Evolutionary conservation across 2,113 vertebrate genomes (phyloP).

Genomic region (Gopherus evgoodei): DNA sequence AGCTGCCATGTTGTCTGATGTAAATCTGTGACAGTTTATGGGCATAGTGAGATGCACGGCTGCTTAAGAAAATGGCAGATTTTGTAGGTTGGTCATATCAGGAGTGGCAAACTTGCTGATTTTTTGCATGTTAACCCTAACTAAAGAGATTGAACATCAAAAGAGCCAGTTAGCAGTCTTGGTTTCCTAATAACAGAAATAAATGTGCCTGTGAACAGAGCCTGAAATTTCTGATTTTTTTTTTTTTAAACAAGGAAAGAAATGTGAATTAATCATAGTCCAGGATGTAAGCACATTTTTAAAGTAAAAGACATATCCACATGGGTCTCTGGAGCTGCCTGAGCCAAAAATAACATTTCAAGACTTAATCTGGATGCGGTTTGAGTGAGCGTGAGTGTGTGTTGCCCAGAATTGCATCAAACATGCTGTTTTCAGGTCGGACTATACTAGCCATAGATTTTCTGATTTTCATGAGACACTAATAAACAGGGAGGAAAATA

Average conservation of each 20-base stretch:
- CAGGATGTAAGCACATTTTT: slow-evolving; percentile 53
- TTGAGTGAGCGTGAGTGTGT: neutral
- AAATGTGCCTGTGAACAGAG: neutral
- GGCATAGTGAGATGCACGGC: accelerated
- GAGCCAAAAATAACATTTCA: slow-evolving; percentile 57
- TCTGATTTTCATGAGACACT: neutral
- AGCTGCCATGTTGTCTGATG: neutral
- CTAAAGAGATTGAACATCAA: neutral
- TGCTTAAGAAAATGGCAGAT: neutral
- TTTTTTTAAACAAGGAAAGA: slow-evolving; percentile 57
- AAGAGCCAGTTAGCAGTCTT: neutral
- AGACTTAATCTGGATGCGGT: slow-evolving; percentile 10
- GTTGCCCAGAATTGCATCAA: neutral
- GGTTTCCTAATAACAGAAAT: slow-evolving; percentile 16
- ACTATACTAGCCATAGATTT: accelerated
- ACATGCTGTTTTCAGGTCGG: neutral
- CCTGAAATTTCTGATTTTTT: slow-evolving; percentile 31
- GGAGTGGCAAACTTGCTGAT: neutral
- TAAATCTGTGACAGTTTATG: accelerated
- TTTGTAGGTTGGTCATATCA: neutral
- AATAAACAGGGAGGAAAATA: neutral
- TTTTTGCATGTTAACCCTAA: neutral
- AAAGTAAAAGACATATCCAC: slow-evolving; percentile 51
- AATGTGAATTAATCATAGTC: slow-evolving; percentile 51
- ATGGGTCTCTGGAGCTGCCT: neutral